Evolutionary conservation across 2,888 invertebrate genomes (phyloP), one percentile per base, ranked within the genome.

Genomic region (Apamea epomidion): DNA sequence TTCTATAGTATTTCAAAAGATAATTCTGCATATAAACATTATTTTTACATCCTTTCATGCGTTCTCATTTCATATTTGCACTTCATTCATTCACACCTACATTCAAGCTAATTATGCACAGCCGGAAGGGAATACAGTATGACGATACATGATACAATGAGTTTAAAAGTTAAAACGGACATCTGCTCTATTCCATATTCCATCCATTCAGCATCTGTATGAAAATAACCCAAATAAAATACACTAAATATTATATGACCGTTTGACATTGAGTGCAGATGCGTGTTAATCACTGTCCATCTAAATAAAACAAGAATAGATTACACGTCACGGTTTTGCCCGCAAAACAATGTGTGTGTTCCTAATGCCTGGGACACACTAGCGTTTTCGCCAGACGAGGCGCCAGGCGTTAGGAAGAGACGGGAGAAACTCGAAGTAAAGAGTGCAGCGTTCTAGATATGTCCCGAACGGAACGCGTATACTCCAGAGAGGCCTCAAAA

Each of bases 281-380:
- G 87, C 81, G 87, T 85, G 88, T 91, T 92, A 92, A 92, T 93
- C 91, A 89, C 85, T 89, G 93, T 92, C 93, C 91, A 93, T 94
- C 93, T 92, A 91, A 93, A 94, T 93, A 86, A 92, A 91, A 91
- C 93, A 79, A 90, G 84, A 92, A 93, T 94, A 92, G 88, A 83
- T 37, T 48, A 77, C 87, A 77, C 89, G 90, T 93, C 92, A 92
- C 84, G 81, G 84, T 85, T 85, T 85, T 72, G 60, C 68, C 32
- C 80, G 82, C 82, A 79, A 82, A 85, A 88, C 78, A 87, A 84
- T 89, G 82, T 84, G 69, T 54, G 76, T 68, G 65, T 72, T 74
- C 70, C 68, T 81, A 81, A 83, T 16, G 80, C 29, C 42, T 42
- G 6, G 67, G 10, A 42, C 51, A 80, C 58, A 77, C 62, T 37